Percentiles rank a stretch among this genome's conserved stretches.
Conservation (phyloP, 2,113 vertebrate species). For the Peromyscus leucopus region DNA sequence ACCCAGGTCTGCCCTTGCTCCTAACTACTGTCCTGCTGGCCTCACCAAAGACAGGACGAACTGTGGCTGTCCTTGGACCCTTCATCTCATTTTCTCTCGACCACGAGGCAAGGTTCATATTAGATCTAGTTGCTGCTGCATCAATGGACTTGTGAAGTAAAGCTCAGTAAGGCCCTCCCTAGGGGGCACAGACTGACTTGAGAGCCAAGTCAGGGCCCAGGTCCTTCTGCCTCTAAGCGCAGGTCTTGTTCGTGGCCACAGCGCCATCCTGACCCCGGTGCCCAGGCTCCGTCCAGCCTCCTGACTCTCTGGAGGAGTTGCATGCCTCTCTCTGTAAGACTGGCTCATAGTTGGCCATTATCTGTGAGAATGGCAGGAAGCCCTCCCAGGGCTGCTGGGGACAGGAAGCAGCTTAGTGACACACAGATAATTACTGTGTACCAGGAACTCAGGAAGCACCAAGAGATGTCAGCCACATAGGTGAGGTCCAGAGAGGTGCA, state of each 20-base stretch:
- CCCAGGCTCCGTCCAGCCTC: background rate
- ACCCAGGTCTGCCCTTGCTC: background rate
- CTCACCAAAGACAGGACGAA: background rate
- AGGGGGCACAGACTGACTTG: background rate
- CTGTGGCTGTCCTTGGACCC: accelerated
- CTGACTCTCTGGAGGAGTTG: background rate
- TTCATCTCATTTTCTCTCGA: background rate
- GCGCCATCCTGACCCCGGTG: background rate
- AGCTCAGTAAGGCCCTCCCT: background rate
- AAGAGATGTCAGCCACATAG: background rate
- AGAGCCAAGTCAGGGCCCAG: background rate
- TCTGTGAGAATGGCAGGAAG: background rate
- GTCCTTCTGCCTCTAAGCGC: background rate
- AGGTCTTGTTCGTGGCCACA: background rate
- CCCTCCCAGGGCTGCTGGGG: background rate
- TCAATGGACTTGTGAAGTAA: background rate
- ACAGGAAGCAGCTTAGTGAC: slow-evolving; percentile 9
- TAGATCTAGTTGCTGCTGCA: background rate
- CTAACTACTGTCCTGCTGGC: background rate
- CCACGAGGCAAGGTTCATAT: background rate
- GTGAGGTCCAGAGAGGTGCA: background rate
- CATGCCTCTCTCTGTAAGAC: background rate
- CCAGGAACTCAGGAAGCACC: background rate
- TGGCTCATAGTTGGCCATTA: background rate
- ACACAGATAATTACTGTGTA: background rate